phyloP scores from a whole-genome alignment of 2,113 vertebrate species.

The Myanophis thanlyinensis region DNA sequence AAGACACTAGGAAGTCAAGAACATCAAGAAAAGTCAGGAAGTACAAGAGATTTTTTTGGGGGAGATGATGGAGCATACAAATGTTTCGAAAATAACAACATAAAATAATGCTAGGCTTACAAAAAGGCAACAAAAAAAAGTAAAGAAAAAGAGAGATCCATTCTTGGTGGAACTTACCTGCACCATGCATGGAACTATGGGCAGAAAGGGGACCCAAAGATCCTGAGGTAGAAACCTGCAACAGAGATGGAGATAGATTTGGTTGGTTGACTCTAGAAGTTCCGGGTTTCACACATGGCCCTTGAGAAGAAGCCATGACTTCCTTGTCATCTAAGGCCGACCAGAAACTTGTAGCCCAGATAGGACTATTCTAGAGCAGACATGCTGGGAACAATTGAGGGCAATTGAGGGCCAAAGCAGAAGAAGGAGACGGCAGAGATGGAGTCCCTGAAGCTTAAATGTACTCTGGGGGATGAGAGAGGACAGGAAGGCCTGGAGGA shows the following conservation, averaged over 20 bases:
- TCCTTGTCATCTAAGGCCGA: background rate
- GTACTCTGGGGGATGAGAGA: too few species aligned
- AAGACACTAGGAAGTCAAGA: constrained; percentile 67
- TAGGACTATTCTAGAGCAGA: background rate
- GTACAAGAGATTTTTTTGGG: too few species aligned
- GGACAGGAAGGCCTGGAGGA: too few species aligned
- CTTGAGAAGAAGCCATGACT: background rate
- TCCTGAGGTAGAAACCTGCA: constrained; percentile 83
- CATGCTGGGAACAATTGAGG: too few species aligned
- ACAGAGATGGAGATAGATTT: constrained; percentile 31
- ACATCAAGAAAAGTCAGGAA: background rate
- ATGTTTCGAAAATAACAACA: background rate
- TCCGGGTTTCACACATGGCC: background rate
- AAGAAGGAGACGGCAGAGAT: too few species aligned
- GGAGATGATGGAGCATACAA: background rate
- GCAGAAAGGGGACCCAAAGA: constrained; percentile 86
- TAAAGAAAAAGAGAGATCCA: background rate
- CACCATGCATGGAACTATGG: constrained; percentile 79
- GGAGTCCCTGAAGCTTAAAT: too few species aligned
- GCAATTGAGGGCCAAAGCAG: too few species aligned
- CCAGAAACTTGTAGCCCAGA: background rate
- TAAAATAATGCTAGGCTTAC: background rate
- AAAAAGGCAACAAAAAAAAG: background rate
- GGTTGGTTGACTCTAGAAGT: background rate
- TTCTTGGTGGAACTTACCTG: constrained; percentile 68